These are phyloP conservation scores for Eubasilissa regina DNA, from an alignment of 1,140 invertebrate species.

Conservation along the genomic window DNA sequence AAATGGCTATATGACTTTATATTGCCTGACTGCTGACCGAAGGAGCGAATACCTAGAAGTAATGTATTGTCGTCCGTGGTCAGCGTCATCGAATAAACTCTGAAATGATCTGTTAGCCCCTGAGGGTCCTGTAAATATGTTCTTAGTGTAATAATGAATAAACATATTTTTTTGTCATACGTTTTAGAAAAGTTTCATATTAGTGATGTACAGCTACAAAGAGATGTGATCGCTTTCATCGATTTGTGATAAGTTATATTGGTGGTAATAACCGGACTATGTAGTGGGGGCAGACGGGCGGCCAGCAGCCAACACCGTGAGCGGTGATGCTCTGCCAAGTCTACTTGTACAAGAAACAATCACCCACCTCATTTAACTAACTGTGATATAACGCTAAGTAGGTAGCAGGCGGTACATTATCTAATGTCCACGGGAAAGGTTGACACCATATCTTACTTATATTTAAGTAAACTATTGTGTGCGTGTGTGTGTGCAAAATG, in stretches of 20 bases:
- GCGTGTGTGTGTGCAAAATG: constrained; percentile 65
- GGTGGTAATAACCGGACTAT: constrained; percentile 47
- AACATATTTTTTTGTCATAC: constrained; percentile 61
- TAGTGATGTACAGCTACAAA: constrained; percentile 59
- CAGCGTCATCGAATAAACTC: constrained; percentile 5
- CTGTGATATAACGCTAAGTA: constrained; percentile 75
- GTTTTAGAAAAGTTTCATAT: constrained; percentile 59
- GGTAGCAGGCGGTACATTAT: constrained; percentile 74
- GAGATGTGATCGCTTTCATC: constrained; percentile 60
- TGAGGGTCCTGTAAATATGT: constrained; percentile 59
- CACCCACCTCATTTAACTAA: constrained; percentile 74
- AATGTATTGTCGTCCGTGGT: neutral
- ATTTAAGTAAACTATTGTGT: constrained; percentile 71
- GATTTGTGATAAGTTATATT: constrained; percentile 60
- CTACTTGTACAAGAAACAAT: constrained; percentile 56
- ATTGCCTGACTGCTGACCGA: constrained; percentile 50
- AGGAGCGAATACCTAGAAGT: constrained; percentile 11
- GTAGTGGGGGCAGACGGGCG: constrained; percentile 22
- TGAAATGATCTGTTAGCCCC: constrained; percentile 56
- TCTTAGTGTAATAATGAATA: constrained; percentile 60
- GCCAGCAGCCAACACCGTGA: neutral
- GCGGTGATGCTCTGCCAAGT: neutral
- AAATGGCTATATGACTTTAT: constrained; percentile 43
- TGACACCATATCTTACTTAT: constrained; percentile 75
- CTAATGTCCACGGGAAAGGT: constrained; percentile 74